phyloP scores from a whole-genome alignment of 2,113 vertebrate genomes.

The Panthera uncia region DNA sequence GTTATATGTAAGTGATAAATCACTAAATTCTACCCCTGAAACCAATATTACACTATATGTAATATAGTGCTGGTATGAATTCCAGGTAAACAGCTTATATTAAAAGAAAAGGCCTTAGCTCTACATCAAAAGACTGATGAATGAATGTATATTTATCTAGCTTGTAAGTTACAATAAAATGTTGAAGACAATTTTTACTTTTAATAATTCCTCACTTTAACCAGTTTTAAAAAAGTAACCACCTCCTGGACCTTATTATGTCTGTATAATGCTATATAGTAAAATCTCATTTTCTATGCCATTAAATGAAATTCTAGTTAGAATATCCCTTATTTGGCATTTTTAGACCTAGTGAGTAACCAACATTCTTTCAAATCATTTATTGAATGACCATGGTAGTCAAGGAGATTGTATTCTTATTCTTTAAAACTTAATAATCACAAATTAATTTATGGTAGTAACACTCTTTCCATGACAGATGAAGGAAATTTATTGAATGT shows the following conservation, averaged over 20 bases:
- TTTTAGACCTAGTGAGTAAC: neutral
- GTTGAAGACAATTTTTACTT: conserved; percentile 35
- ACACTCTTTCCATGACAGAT: neutral
- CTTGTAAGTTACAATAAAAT: conserved; percentile 14
- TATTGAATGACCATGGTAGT: conserved; percentile 18
- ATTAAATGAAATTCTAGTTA: conserved; percentile 40
- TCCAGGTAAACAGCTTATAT: neutral
- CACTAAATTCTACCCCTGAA: neutral
- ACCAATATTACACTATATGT: neutral
- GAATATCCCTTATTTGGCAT: neutral
- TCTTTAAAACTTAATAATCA: conserved; percentile 17
- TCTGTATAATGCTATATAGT: neutral
- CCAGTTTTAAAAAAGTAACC: neutral
- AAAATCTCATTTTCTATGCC: conserved; percentile 24
- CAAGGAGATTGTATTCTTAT: conserved; percentile 47
- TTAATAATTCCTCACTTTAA: conserved; percentile 48
- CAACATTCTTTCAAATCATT: neutral
- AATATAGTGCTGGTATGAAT: neutral
- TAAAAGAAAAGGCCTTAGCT: neutral
- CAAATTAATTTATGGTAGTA: conserved; percentile 17
- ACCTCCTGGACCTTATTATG: neutral
- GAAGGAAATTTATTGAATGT: neutral
- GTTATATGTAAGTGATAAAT: neutral
- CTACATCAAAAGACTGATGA: conserved; percentile 29
- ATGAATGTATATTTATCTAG: neutral